These are phyloP conservation scores for Eucera pruinosa DNA, from an alignment of 2,888 invertebrate genomes.

Conservation along the genomic window DNA sequence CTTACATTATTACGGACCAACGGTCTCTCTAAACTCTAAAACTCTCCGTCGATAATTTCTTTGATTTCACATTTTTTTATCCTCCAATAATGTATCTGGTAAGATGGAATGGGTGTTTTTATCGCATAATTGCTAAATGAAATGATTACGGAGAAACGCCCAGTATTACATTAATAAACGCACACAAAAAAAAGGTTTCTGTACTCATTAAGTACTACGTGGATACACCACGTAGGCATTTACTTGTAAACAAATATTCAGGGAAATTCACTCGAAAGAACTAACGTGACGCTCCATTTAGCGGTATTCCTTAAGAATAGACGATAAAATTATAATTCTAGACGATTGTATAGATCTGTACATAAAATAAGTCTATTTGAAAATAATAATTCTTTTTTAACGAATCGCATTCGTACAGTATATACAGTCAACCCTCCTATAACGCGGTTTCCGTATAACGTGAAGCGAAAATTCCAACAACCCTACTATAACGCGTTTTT, in stretches of 20 bases:
- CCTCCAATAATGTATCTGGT: constrained; percentile 27
- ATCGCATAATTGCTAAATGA: constrained; percentile 43
- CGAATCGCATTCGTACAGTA: constrained; percentile 27
- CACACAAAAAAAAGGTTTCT: constrained; percentile 55
- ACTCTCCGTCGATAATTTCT: constrained; percentile 32
- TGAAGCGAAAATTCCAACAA: no score
- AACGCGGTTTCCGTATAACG: no score
- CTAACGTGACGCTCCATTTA: constrained; percentile 23
- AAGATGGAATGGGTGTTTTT: constrained; percentile 29
- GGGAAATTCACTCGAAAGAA: constrained; percentile 31
- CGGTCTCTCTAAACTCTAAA: constrained; percentile 15
- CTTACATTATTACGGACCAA: constrained; percentile 39
- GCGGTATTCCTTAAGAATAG: constrained; percentile 19
- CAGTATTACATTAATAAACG: constrained; percentile 54
- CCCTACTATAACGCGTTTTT: no score
- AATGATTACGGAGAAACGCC: constrained; percentile 36
- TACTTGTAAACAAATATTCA: constrained; percentile 55
- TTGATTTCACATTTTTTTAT: constrained; percentile 31
- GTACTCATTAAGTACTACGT: constrained; percentile 54
- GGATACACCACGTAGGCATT: constrained; percentile 42
- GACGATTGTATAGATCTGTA: constrained; percentile 75
- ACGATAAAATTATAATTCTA: constrained; percentile 52
- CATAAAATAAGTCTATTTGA: constrained; percentile 73
- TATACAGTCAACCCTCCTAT: no score
- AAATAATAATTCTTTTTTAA: constrained; percentile 72